phyloP scores from a whole-genome alignment of 2,888 invertebrate species.

The Drosophila siamana region DNA sequence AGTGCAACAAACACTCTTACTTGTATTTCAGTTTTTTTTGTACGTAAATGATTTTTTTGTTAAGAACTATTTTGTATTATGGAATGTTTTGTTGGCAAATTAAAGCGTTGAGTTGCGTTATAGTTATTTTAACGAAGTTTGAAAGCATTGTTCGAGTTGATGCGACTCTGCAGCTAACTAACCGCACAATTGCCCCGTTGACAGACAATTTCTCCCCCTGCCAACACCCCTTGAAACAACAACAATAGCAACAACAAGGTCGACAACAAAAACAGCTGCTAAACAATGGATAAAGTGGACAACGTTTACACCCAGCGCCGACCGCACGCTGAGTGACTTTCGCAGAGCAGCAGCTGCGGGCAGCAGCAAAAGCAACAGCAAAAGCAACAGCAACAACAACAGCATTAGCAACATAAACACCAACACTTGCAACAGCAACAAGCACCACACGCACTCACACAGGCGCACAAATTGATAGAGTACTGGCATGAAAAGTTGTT shows the following conservation, averaged over 20 bases:
- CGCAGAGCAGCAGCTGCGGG: conserved; percentile 30
- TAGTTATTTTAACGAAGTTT: not conserved
- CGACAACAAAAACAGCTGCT: conserved; percentile 24
- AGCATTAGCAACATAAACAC: conserved; percentile 1
- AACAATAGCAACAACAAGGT: conserved; percentile 20
- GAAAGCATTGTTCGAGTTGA: not conserved
- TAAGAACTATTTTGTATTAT: not conserved
- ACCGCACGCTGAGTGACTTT: conserved; percentile 57
- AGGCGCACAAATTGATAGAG: conserved; percentile 41
- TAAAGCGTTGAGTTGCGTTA: not conserved
- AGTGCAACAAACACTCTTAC: no score
- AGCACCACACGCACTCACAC: conserved; percentile 1
- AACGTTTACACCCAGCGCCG: conserved; percentile 49
- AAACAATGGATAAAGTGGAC: conserved; percentile 47
- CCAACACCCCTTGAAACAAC: conserved; percentile 21
- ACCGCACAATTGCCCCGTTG: conserved; percentile 33
- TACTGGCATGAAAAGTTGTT: conserved; percentile 53
- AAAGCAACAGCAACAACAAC: conserved; percentile 3
- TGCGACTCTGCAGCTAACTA: conserved; percentile 14
- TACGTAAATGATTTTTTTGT: not conserved
- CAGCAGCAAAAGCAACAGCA: conserved; percentile 15
- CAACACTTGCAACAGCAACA: conserved; percentile 5
- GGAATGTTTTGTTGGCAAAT: no score
- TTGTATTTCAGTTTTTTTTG: no score
- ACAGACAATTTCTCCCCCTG: not conserved